A percentile compares a stretch with the other conserved stretches of the same genome.
phyloP scores from a whole-genome alignment of 2,797 vertebrate species.

The Rhinoraja longicauda region DNA sequence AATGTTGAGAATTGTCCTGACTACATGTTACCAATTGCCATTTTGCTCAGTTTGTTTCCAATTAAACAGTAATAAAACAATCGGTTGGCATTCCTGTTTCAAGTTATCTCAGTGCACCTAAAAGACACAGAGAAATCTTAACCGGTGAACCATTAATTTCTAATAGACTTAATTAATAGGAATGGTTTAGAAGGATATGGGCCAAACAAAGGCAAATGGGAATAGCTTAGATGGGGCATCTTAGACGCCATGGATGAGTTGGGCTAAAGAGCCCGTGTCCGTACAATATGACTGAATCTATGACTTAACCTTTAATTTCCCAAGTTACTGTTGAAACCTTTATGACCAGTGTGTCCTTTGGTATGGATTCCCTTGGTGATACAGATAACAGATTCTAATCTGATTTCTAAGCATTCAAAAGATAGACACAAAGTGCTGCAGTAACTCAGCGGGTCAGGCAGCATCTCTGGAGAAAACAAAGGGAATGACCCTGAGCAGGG shows the following conservation, averaged over 20 bases:
- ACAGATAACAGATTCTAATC: background rate
- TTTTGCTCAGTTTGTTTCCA: constrained; percentile 5
- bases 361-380: background rate
- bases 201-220: too few species aligned
- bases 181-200: too few species aligned
- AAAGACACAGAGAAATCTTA: background rate
- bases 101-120: background rate
- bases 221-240: too few species aligned
- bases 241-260: too few species aligned
- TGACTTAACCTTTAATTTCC: background rate
- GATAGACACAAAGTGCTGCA: too few species aligned
- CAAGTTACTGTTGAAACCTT: background rate
- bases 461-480: too few species aligned
- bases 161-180: too few species aligned
- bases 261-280: too few species aligned
- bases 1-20: background rate
- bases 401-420: too few species aligned
- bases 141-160: background rate
- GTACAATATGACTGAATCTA: too few species aligned
- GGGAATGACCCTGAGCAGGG: too few species aligned
- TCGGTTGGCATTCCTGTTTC: background rate
- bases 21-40: background rate
- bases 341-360: background rate
- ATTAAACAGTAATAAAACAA: background rate
- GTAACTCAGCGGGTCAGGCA: too few species aligned